Conservation (phyloP, 2,888 invertebrate species). For the Thysanoteuthis rhombus region DNA sequence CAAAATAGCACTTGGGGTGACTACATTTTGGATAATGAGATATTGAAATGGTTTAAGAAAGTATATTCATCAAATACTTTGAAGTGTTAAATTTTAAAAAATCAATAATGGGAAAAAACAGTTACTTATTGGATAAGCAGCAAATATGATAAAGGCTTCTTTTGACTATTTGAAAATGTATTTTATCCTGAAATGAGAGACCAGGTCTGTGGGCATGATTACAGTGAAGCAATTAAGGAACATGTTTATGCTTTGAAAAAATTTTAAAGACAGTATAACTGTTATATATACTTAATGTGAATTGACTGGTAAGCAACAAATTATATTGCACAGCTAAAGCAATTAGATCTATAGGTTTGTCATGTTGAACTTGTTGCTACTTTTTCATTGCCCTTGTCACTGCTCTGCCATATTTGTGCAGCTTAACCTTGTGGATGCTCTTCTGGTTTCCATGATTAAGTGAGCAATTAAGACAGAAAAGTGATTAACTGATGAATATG, state of each 20-base stretch:
- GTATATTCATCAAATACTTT: no score
- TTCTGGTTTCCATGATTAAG: background rate
- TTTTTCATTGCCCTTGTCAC: background rate
- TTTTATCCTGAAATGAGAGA: background rate
- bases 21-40: no score
- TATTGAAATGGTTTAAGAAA: no score
- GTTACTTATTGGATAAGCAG: no score
- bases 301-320: background rate
- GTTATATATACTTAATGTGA: background rate
- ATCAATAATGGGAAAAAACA: no score
- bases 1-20: no score
- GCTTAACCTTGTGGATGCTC: background rate
- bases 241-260: background rate
- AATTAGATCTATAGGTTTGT: background rate
- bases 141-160: background rate
- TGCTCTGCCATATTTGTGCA: background rate
- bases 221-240: background rate
- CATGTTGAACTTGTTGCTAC: background rate
- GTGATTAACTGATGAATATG: background rate
- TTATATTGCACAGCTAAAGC: background rate
- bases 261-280: background rate
- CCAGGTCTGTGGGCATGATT: background rate
- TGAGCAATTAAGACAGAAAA: background rate
- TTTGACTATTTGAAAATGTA: background rate
- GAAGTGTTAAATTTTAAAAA: no score